A percentile compares a stretch with the other conserved stretches of the same genome.
These are phyloP conservation scores for Raja brachyura DNA, from an alignment of 2,113 vertebrate species.

Conservation along the genomic window DNA sequence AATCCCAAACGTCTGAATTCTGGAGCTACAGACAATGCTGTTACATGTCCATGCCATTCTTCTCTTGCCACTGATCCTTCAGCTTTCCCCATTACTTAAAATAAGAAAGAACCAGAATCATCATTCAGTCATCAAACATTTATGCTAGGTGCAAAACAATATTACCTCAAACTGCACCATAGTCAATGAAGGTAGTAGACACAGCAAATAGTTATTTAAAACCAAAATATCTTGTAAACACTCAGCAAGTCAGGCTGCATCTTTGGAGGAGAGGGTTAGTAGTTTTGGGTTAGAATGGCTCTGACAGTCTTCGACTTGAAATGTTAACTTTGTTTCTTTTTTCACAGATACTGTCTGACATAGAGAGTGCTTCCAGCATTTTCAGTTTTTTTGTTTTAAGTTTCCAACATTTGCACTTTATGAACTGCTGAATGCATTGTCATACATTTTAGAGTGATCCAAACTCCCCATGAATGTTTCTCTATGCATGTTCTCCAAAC, in stretches of 20 bases:
- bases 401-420: too few relatives aligned
- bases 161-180: not conserved
- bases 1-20: conserved; percentile 87
- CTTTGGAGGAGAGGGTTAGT: too few relatives aligned
- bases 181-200: not conserved
- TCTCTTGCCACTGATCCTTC: conserved; percentile 91
- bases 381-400: too few relatives aligned
- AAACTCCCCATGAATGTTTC: not conserved
- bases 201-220: not conserved
- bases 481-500: not conserved
- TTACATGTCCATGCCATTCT: conserved; percentile 93
- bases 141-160: not conserved
- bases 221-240: too few relatives aligned
- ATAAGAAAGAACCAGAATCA: not conserved
- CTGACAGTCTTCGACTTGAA: too few relatives aligned
- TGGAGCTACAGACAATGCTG: conserved; percentile 84
- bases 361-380: too few relatives aligned
- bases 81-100: conserved; percentile 84
- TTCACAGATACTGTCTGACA: too few relatives aligned
- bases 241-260: too few relatives aligned
- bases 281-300: too few relatives aligned
- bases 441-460: not conserved
- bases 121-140: not conserved
- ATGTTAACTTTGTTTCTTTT: too few relatives aligned
- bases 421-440: not conserved